These are phyloP conservation scores for Ellobium chinense DNA, from an alignment of 2,888 invertebrate species.

Conservation along the genomic window DNA sequence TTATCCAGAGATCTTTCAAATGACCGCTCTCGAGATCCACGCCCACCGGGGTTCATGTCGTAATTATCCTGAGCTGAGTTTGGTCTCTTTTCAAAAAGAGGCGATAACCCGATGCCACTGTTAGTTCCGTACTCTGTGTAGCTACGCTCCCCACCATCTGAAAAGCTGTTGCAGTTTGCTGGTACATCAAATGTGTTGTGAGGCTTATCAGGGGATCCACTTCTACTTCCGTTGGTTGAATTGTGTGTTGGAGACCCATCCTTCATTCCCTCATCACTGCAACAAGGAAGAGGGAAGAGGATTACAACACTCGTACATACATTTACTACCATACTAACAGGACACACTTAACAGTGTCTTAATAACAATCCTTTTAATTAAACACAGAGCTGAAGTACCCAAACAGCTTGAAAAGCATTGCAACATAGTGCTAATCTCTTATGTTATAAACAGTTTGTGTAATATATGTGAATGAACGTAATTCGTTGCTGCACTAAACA, in stretches of 20 bases:
- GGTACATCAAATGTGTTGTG: conserved; percentile 25
- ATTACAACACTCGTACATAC: too few species aligned
- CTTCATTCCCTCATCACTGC: conserved; percentile 34
- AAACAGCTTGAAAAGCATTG: too few species aligned
- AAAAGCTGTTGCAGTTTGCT: background rate
- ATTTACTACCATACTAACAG: too few species aligned
- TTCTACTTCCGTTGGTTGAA: conserved; percentile 31
- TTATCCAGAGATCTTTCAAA: conserved; percentile 72
- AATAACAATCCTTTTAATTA: too few species aligned
- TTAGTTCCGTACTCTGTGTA: conserved; percentile 4
- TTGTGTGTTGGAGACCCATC: conserved; percentile 25
- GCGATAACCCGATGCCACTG: background rate
- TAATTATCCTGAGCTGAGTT: conserved; percentile 32
- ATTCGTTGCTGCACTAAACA: too few species aligned
- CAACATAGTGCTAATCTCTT: too few species aligned
- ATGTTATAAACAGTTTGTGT: too few species aligned
- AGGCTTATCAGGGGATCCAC: conserved; percentile 47
- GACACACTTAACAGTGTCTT: too few species aligned
- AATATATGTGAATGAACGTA: too few species aligned
- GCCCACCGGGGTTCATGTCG: background rate
- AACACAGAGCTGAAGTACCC: too few species aligned
- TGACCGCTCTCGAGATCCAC: conserved; percentile 57
- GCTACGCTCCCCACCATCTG: conserved; percentile 32
- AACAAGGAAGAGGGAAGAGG: background rate
- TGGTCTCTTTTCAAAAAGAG: conserved; percentile 5